Conservation (phyloP, 1,140 invertebrate genomes). For the Pomacea maculata region DNA sequence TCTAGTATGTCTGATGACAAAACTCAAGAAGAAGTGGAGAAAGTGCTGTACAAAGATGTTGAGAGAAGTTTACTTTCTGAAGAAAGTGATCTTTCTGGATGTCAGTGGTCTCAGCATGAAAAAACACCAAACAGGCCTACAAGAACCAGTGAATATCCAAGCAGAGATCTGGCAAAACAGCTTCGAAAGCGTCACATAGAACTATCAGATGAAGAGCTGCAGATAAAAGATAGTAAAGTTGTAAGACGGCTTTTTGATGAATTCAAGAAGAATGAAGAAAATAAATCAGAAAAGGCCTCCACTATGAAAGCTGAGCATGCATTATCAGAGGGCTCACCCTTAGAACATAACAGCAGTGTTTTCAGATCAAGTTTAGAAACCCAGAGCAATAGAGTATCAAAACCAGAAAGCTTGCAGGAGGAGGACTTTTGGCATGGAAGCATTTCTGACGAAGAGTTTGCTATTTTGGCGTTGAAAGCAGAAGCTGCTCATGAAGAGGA, state of each 20-base stretch:
- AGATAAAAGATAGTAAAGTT: slow-evolving; percentile 2
- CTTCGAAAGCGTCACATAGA: neutral
- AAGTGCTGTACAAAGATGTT: neutral
- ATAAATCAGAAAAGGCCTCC: neutral
- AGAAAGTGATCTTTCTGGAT: neutral
- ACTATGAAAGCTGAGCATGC: neutral
- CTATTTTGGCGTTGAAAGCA: neutral
- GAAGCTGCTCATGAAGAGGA: neutral
- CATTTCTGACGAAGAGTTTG: neutral
- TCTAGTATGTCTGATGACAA: neutral
- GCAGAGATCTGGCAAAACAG: neutral
- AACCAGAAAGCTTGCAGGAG: neutral
- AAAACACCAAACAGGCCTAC: neutral
- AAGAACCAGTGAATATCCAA: neutral
- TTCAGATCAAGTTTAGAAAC: neutral
- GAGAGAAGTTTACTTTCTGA: too few relatives aligned
- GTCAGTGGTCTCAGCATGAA: neutral
- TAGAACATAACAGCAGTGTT: neutral
- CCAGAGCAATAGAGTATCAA: neutral
- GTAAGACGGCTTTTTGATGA: slow-evolving; percentile 1
- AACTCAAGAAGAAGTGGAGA: neutral
- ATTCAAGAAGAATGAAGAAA: neutral
- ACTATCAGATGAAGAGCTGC: neutral
- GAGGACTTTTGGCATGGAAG: neutral
- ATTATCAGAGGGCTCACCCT: neutral